A percentile compares a stretch with the other conserved stretches of the same genome.
Conservation (phyloP, 1,140 invertebrate genomes). For the Platyura marginata region DNA sequence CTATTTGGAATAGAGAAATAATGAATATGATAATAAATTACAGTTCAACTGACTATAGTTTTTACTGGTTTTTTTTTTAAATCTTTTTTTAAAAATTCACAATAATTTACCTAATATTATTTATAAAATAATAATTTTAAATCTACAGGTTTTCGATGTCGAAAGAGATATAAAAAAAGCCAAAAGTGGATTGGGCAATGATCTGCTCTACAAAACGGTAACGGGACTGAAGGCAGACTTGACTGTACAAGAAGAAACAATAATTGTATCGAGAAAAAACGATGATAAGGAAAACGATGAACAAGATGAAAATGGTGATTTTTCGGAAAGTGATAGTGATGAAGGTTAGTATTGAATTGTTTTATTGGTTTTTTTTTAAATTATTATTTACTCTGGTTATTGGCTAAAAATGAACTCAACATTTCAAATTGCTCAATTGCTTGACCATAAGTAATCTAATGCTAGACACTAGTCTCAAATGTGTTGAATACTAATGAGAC, state of each 20-base stretch:
- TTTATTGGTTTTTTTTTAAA: too few species aligned
- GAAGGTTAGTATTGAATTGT: neutral
- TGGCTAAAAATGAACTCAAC: too few species aligned
- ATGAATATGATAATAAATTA: too few species aligned
- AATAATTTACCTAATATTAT: conserved; percentile 3
- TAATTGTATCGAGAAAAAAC: conserved; percentile 25
- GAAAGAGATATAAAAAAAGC: conserved; percentile 73
- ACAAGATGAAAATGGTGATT: conserved; percentile 1
- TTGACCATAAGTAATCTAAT: too few species aligned
- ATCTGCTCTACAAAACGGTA: conserved; percentile 68
- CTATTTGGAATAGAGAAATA: too few species aligned
- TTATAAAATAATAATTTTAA: neutral
- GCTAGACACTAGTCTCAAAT: too few species aligned
- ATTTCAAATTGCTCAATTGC: too few species aligned
- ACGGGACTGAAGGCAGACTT: conserved; percentile 67
- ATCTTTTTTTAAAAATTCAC: conserved; percentile 5
- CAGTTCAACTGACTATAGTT: neutral
- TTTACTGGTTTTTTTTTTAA: neutral
- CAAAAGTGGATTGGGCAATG: conserved; percentile 50
- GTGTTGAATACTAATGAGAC: too few species aligned
- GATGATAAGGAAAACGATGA: conserved; percentile 8
- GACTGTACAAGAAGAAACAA: conserved; percentile 40
- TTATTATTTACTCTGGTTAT: too few species aligned
- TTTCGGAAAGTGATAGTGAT: conserved; percentile 3
- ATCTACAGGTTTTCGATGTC: conserved; percentile 58